Evolutionary conservation across 53 echinoderm and acorn worm species (phyloP), one percentile per base, ranked within the genome.

Genomic region (Echinometra lucunter): DNA sequence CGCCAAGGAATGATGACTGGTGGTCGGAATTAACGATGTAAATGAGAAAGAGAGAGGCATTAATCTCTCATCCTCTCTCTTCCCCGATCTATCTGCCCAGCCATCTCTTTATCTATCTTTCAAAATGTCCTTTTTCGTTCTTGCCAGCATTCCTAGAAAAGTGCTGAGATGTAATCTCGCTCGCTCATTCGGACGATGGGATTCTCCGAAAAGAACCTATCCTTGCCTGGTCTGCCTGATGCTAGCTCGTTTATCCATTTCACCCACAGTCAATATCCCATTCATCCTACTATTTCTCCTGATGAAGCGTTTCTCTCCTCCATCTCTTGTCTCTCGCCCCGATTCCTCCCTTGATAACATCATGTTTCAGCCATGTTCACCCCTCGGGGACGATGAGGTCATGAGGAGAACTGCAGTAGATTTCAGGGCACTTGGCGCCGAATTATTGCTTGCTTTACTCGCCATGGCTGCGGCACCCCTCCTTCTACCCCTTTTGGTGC

Each of bases 281-380:
- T 85, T 85, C 49, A 49, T 85, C 49, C 85, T n/a, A 7, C 53
- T 5, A 49, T 49, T 85, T 49, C 49, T 85, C 37, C 53, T 12
- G 45, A 6, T 85, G n/a, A 49, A 6, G 47, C 1, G 7, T 44
- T 45, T 44, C 45, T 44, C 21, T 82, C 12, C 45, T 32, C 44
- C n/a, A 12, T 85, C 28, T 28, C 85, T n/a, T 27, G 18, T 78
- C 28, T 85, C 47, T 85, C 27, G 85, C 85, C 85, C n/a, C 9
- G 81, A 44, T 44, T 81, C 81, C 42, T 23, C n/a, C 40, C 78
- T 78, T 78, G 78, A 85, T 85, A 49, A 49, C 85, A 47, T 85
- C 85, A 85, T 85, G 47, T 85, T 85, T 28, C 45, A 85, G 85
- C 49, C 85, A 49, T 85, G 85, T 85, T 85, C 49, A 16, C 85